Conservation (phyloP, 2,797 vertebrate genomes). For the Florisuga fusca region DNA sequence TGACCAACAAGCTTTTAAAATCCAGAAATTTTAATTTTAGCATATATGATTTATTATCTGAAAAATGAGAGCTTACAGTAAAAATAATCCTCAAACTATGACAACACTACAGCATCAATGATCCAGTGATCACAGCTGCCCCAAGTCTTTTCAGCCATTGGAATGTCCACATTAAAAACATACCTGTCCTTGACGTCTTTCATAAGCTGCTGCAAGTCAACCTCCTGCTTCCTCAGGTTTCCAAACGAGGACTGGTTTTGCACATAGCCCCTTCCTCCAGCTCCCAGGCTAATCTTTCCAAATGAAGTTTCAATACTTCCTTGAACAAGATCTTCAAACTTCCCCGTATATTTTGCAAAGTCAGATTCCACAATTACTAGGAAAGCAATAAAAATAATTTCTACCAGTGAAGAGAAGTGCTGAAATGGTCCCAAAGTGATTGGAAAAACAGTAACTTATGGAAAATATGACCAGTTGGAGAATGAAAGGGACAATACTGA, state of each 20-base stretch:
- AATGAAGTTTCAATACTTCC: constrained; percentile 78
- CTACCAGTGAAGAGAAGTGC: background rate
- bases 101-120: background rate
- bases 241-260: constrained; percentile 90
- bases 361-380: constrained; percentile 86
- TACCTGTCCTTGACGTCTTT: constrained; percentile 83
- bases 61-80: background rate
- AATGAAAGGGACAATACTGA: background rate
- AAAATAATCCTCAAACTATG: background rate
- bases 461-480: background rate
- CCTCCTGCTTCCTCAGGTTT: constrained; percentile 89
- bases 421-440: background rate
- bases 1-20: background rate
- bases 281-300: constrained; percentile 70
- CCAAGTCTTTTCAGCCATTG: background rate
- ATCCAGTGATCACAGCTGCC: background rate
- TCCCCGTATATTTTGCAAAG: constrained; percentile 89
- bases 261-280: constrained; percentile 78
- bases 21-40: background rate
- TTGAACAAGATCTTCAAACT: constrained; percentile 76
- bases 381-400: background rate
- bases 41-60: background rate
- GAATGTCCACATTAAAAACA: background rate
- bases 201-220: constrained; percentile 88
- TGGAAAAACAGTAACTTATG: background rate